Percentiles rank a stretch among this genome's conserved stretches.
phyloP scores from a whole-genome alignment of 1,140 invertebrate species.

The Penaeus indicus region DNA sequence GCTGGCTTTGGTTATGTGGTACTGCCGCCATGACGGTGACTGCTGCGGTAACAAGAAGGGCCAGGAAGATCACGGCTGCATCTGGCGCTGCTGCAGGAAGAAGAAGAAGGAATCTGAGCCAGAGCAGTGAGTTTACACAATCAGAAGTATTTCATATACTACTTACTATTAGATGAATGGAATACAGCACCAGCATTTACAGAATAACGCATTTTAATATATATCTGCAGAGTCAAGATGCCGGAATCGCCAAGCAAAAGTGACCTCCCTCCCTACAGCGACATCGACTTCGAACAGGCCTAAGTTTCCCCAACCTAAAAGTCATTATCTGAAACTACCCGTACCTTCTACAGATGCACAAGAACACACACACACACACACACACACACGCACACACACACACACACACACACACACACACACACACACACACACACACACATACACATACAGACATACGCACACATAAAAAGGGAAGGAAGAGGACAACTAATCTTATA shows the following conservation, averaged over 20 bases:
- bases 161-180: background rate
- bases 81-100: background rate
- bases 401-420: background rate
- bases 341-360: too few species aligned
- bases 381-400: background rate
- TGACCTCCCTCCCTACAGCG: background rate
- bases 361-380: background rate
- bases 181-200: background rate
- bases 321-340: too few species aligned
- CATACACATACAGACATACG: background rate
- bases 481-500: too few species aligned
- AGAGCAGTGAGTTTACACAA: background rate
- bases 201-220: too few species aligned
- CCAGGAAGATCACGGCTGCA: conserved; percentile 39
- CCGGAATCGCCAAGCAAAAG: background rate
- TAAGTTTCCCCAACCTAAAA: background rate
- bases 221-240: background rate
- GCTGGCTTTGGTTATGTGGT: conserved; percentile 58
- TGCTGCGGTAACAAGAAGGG: conserved; percentile 59
- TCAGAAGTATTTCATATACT: too few species aligned
- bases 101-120: background rate
- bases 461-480: background rate
- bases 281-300: background rate
- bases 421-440: background rate
- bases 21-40: conserved; percentile 64